These are phyloP conservation scores for Watsonalla binaria DNA, from an alignment of 2,888 invertebrate species.

Conservation along the genomic window DNA sequence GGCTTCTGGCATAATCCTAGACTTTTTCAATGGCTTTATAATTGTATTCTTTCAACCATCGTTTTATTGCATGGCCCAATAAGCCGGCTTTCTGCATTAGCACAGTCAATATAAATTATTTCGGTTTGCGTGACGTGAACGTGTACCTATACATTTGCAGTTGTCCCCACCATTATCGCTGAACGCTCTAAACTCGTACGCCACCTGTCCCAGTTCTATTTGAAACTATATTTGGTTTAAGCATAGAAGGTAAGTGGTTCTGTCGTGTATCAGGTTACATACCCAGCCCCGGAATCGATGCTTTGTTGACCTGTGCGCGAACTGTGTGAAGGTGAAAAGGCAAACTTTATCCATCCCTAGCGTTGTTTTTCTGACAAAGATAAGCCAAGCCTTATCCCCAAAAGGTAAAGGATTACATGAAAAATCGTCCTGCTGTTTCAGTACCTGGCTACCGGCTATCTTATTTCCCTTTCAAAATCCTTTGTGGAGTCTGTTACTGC, in stretches of 20 bases:
- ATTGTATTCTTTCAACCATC: background rate
- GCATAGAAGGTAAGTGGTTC: no score
- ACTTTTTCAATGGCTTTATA: background rate
- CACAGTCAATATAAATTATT: no score
- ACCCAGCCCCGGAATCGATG: background rate
- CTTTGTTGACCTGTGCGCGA: background rate
- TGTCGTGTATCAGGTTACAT: background rate
- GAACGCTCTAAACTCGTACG: no score
- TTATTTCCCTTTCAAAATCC: background rate
- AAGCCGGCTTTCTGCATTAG: no score
- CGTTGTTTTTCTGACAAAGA: background rate
- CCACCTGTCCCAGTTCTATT: no score
- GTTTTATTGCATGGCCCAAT: background rate
- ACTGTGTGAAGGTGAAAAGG: background rate
- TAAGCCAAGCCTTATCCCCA: background rate
- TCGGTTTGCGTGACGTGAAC: no score
- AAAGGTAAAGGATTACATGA: background rate
- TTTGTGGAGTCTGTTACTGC: background rate
- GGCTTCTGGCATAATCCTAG: background rate
- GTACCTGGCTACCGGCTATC: background rate
- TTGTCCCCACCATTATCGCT: no score
- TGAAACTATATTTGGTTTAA: no score
- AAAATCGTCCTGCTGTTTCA: background rate
- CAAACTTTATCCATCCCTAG: background rate
- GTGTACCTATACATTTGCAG: no score